A percentile compares a stretch with the other conserved stretches of the same genome.
phyloP scores from a whole-genome alignment of 2,113 vertebrate species.

The Protobothrops flavoviridis region DNA sequence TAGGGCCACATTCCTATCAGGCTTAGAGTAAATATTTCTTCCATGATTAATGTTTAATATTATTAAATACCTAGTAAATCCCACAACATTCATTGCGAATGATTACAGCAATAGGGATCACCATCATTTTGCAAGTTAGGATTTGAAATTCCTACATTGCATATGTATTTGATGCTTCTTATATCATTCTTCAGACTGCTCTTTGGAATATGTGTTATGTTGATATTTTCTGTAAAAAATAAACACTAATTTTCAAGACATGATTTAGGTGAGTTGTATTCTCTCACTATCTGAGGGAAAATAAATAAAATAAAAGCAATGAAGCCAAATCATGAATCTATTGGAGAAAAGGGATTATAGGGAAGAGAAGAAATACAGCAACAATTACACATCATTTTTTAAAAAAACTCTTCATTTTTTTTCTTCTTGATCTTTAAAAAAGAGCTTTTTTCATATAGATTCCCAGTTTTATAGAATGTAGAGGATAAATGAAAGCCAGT shows the following conservation, averaged over 20 bases:
- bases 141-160: constrained; percentile 10
- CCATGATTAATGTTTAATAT: background rate
- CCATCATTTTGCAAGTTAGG: constrained; percentile 28
- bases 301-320: constrained; percentile 38
- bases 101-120: background rate
- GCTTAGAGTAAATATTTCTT: accelerated
- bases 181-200: background rate
- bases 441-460: background rate
- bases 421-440: background rate
- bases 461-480: background rate
- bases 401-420: background rate
- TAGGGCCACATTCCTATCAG: accelerated
- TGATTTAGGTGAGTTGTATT: constrained; percentile 14
- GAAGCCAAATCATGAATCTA: background rate
- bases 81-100: constrained; percentile 9
- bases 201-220: constrained; percentile 23
- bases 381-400: background rate
- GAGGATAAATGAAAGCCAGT: background rate
- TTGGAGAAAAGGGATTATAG: background rate
- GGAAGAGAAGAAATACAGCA: background rate
- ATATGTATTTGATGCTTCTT: background rate
- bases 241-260: constrained; percentile 40
- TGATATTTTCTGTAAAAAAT: background rate
- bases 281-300: constrained; percentile 36
- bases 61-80: constrained; percentile 7